Conservation (phyloP, 2,888 invertebrate species). For the Drosophila aldrichi region DNA sequence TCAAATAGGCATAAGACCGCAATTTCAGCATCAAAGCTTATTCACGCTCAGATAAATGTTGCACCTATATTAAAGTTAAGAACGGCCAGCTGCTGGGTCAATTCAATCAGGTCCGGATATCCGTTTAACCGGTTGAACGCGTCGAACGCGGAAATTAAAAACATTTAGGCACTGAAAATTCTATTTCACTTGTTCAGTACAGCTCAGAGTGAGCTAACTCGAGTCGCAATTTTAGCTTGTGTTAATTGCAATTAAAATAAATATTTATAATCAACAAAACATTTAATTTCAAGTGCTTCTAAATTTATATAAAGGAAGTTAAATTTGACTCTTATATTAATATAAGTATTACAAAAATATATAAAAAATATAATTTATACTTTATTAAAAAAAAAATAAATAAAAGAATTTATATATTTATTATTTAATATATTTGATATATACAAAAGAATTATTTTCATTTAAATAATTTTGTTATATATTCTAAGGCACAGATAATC, state of each 20-base stretch:
- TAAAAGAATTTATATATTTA: too few relatives aligned
- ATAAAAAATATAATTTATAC: too few relatives aligned
- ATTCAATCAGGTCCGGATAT: constrained; percentile 5
- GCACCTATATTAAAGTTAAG: background rate
- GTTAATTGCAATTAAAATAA: background rate
- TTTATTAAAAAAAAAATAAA: too few relatives aligned
- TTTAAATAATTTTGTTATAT: background rate
- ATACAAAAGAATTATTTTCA: too few relatives aligned
- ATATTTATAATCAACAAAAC: background rate
- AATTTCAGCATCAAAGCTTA: background rate
- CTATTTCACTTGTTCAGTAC: background rate
- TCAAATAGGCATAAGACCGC: background rate
- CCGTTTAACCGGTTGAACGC: constrained; percentile 8
- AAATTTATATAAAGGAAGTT: background rate
- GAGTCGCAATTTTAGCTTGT: background rate
- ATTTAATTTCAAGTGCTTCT: background rate
- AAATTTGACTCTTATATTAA: too few relatives aligned
- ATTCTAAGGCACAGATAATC: background rate
- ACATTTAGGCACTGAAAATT: constrained; percentile 10
- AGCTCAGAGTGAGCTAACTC: background rate
- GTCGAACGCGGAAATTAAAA: constrained; percentile 11
- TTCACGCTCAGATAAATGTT: background rate
- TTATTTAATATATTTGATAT: too few relatives aligned
- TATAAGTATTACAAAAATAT: too few relatives aligned
- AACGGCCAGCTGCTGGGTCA: background rate